Conservation (phyloP, 2,113 vertebrate species). For the Ptilorrhoa leucosticta region DNA sequence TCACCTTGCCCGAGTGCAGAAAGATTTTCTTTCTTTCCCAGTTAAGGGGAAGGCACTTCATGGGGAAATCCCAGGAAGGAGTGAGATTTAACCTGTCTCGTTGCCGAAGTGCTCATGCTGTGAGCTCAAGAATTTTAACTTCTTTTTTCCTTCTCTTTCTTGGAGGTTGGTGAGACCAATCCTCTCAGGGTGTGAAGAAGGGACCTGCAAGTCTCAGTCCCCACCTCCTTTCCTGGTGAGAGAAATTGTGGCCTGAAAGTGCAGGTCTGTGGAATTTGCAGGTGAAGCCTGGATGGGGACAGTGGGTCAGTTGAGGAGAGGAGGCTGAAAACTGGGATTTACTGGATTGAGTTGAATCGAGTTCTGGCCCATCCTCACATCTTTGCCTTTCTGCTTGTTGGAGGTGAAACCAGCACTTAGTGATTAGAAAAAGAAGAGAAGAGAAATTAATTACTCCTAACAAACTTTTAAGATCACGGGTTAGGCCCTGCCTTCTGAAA, state of each 20-base stretch:
- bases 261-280: not conserved
- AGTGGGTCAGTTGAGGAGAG: not conserved
- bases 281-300: not conserved
- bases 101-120: not conserved
- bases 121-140: not conserved
- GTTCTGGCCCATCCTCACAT: not conserved
- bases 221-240: not conserved
- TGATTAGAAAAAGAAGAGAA: not conserved
- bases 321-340: not conserved
- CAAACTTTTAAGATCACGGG: conserved; percentile 42
- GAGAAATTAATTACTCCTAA: conserved; percentile 55
- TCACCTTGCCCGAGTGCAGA: not conserved
- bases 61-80: not conserved
- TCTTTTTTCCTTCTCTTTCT: not conserved
- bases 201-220: not conserved
- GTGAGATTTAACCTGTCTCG: not conserved
- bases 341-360: not conserved
- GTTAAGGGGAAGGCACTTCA: not conserved
- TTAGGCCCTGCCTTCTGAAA: not conserved
- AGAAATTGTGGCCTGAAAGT: not conserved
- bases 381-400: not conserved
- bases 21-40: not conserved
- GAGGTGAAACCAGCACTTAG: not conserved
- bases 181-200: not conserved
- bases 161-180: not conserved